A percentile compares a stretch with the other conserved stretches of the same genome.
Conservation (phyloP, 1,140 invertebrate genomes). For the Lutraria rhynchaena region DNA sequence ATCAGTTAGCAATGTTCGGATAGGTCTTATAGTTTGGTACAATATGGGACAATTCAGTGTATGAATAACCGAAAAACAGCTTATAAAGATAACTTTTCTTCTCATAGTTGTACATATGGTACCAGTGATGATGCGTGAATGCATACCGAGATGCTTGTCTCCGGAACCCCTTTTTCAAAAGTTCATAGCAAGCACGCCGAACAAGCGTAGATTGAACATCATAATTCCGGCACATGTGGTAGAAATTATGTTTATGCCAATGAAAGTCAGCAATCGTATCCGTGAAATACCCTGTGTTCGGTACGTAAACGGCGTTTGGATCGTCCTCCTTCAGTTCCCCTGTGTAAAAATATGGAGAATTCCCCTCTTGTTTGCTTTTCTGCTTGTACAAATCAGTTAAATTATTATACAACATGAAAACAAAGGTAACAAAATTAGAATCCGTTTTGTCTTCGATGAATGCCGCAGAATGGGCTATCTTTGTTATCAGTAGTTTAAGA, state of each 20-base stretch:
- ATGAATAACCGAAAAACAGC: no score
- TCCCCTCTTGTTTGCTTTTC: neutral
- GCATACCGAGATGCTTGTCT: neutral
- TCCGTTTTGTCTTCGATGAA: conserved; percentile 69
- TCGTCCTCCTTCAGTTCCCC: conserved; percentile 7
- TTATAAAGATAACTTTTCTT: no score
- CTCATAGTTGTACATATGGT: no score
- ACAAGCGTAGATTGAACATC: neutral
- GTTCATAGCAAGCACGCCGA: neutral
- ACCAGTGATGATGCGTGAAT: conserved; percentile 7
- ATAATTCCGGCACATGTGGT: neutral
- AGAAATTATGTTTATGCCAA: neutral
- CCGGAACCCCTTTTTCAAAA: no score
- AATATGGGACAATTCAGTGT: no score
- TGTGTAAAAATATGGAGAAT: conserved; percentile 37
- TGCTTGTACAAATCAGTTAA: neutral
- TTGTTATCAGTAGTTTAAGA: conserved; percentile 66
- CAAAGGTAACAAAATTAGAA: conserved; percentile 68
- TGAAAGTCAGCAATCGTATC: neutral
- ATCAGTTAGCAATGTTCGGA: no score
- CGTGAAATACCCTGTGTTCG: conserved; percentile 33
- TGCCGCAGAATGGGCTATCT: conserved; percentile 67
- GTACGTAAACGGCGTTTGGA: conserved; percentile 21
- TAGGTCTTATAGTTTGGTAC: no score
- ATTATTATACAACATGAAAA: conserved; percentile 62